Percentiles rank a stretch among this genome's conserved stretches.
Conservation (phyloP, 2,888 invertebrate species). For the Drosophila phalerata region DNA sequence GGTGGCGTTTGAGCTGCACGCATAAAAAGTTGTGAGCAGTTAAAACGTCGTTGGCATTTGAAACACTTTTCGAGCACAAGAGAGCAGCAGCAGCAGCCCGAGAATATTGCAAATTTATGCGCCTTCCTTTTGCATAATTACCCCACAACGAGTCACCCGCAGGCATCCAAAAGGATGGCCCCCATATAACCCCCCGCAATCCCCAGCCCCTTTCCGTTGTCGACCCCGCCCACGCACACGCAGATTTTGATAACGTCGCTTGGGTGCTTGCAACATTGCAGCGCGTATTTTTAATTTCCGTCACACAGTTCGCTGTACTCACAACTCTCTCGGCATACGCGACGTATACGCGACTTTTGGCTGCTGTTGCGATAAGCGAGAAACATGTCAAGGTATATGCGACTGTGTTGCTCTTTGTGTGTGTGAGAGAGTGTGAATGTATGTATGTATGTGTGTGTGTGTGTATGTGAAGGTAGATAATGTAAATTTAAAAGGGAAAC, state of each 20-base stretch:
- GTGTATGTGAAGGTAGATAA: conserved; percentile 66
- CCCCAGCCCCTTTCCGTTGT: background rate
- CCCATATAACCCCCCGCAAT: conserved; percentile 1
- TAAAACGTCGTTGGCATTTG: conserved; percentile 81
- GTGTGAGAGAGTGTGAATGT: conserved; percentile 9
- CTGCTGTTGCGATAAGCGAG: conserved; percentile 73
- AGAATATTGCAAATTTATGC: conserved; percentile 81
- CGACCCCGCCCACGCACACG: conserved; percentile 49
- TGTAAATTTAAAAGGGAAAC: conserved; percentile 79
- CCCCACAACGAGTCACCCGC: conserved; percentile 67
- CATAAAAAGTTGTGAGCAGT: conserved; percentile 75
- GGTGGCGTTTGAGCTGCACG: conserved; percentile 60
- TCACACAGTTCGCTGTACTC: conserved; percentile 58
- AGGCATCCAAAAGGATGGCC: conserved; percentile 25
- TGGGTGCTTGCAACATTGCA: conserved; percentile 79
- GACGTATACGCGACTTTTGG: conserved; percentile 64
- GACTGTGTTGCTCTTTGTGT: conserved; percentile 10
- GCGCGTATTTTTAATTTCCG: conserved; percentile 80
- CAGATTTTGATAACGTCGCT: conserved; percentile 79
- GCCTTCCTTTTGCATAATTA: conserved; percentile 80
- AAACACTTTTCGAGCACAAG: conserved; percentile 58
- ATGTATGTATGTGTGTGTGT: conserved; percentile 5
- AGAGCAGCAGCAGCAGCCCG: conserved; percentile 38
- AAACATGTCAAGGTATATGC: conserved; percentile 74
- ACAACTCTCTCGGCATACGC: conserved; percentile 53